Evolutionary conservation across 2,888 invertebrate genomes (phyloP), one percentile per base, ranked within the genome.

Genomic region (Idaea straminata): DNA sequence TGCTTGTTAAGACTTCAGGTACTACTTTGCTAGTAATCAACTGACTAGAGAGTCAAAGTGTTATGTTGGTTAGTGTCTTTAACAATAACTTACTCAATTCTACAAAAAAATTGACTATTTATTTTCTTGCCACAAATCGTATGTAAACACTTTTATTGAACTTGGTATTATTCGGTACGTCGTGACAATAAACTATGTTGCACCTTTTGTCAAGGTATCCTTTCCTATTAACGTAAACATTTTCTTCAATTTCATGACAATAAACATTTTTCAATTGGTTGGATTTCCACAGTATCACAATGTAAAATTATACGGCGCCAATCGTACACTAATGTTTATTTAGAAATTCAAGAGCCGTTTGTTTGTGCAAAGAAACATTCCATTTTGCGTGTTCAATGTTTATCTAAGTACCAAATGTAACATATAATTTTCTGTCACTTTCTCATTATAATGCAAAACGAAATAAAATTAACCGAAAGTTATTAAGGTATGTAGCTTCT

Each of bases 351-450:
- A 72, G 70, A 69, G 70, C 66, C 69, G 71, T 74, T 72, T 73
- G 73, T 73, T 74, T 70, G 71, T 74, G 66, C 70, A 74, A 74
- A 73, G 66, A 68, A 69, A 76, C 70, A 74, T 73, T 74, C 73
- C 62, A 77, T 76, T 79, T 75, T 69, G 69, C 70, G 67, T 70
- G 68, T 71, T 69, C 72, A 75, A 69, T 71, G 70, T 72, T 72
- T 74, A 76, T 75, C 71, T 73, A 65, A 69, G 57, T 68, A 73
- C 72, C 74, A 78, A 79, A 80, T 76, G 75, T 74, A 74, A 73
- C 71, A 72, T 74, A 69, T 73, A 73, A 77, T 80, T 74, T 77
- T 47, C 71, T 76, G 72, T 74, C 72, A 69, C 81, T 82, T 82
- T 80, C 80, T 78, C 74, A 72, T 74, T 71, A 69, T 67, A 76